A percentile compares a stretch with the other conserved stretches of the same genome.
These are phyloP conservation scores for Hybognathus amarus DNA, from an alignment of 2,797 vertebrate genomes.

Conservation along the genomic window DNA sequence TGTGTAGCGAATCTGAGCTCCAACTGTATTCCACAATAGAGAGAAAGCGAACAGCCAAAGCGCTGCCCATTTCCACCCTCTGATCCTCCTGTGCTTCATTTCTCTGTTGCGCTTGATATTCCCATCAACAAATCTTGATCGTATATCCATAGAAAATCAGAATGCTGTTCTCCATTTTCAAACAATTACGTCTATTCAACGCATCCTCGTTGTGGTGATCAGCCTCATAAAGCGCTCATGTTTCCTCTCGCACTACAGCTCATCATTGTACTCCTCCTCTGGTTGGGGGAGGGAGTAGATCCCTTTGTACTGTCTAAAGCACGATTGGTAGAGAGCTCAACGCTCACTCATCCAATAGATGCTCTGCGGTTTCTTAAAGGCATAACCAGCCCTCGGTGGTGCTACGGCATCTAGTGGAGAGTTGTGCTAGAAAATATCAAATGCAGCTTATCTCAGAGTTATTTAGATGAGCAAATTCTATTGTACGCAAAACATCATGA, in stretches of 20 bases:
- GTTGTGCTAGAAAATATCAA: not conserved
- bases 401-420: not conserved
- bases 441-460: not conserved
- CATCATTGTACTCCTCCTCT: slow-evolving; percentile 32
- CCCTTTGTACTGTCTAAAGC: slow-evolving; percentile 42
- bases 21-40: slow-evolving; percentile 59
- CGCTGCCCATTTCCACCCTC: slow-evolving; percentile 45
- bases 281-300: slow-evolving; percentile 59
- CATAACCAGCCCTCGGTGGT: not conserved
- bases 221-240: not conserved
- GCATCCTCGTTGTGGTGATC: not conserved
- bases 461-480: not conserved
- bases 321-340: slow-evolving; percentile 48
- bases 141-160: not conserved
- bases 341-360: slow-evolving; percentile 40
- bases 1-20: slow-evolving; percentile 77
- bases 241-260: slow-evolving; percentile 13
- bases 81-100: slow-evolving; percentile 55
- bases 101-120: slow-evolving; percentile 5
- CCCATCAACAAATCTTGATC: slow-evolving; percentile 31
- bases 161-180: slow-evolving; percentile 7
- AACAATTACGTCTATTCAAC: not conserved
- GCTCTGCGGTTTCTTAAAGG: not conserved
- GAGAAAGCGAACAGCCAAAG: slow-evolving; percentile 49
- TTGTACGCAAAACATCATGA: not conserved